phyloP scores from a whole-genome alignment of 30 jellyfish, hydroid and myxozoan genomes.

The Hydractinia symbiolongicarpus region DNA sequence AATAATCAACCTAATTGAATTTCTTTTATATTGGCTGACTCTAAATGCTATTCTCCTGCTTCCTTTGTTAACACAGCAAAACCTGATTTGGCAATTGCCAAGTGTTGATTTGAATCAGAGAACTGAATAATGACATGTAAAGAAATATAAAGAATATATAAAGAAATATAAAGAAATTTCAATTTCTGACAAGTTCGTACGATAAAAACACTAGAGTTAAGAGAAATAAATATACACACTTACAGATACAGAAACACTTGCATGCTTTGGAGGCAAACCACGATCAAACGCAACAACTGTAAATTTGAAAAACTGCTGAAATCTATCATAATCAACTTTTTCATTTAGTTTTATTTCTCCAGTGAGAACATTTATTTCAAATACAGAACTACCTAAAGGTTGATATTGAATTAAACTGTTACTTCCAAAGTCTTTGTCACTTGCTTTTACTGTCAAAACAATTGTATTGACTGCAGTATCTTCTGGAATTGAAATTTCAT shows the following conservation, averaged over 20 bases:
- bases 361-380: constrained; percentile 24
- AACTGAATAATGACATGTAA: not conserved
- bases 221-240: not conserved
- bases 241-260: constrained; percentile 29
- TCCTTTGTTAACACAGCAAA: not conserved
- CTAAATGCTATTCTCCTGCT: not conserved
- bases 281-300: constrained; percentile 41
- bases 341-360: constrained; percentile 30
- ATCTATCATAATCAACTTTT: constrained; percentile 28
- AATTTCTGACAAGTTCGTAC: not conserved
- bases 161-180: not conserved
- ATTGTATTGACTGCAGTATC: constrained; percentile 29
- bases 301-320: constrained; percentile 6
- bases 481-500: constrained; percentile 20
- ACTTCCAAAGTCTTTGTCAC: constrained; percentile 28
- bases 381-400: constrained; percentile 8
- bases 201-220: not conserved
- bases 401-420: constrained; percentile 25
- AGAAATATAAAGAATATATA: no score
- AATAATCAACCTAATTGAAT: not conserved
- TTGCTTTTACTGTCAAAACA: constrained; percentile 21
- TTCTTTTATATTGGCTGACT: not conserved
- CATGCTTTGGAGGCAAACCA: constrained; percentile 29
- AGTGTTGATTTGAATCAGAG: not conserved
- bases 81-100: not conserved